These are phyloP conservation scores for Cyprinella venusta DNA, from an alignment of 2,797 vertebrate genomes.

Conservation along the genomic window DNA sequence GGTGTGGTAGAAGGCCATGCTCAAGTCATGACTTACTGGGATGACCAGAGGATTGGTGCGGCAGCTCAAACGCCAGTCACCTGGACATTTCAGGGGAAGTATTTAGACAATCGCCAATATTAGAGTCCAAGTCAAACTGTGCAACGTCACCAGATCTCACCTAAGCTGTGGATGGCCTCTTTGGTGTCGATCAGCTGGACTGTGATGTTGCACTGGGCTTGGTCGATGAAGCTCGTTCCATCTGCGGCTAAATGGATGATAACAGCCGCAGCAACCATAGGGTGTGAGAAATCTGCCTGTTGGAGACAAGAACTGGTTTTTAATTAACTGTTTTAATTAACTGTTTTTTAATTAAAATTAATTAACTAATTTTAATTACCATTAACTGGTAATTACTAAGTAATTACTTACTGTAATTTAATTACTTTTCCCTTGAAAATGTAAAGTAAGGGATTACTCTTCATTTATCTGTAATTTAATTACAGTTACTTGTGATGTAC, in stretches of 20 bases:
- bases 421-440: too few species aligned
- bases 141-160: slow-evolving; percentile 66
- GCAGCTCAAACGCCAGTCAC: slow-evolving; percentile 95
- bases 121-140: background rate
- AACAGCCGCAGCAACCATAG: slow-evolving; percentile 94
- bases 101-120: background rate
- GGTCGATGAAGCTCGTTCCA: slow-evolving; percentile 88
- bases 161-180: slow-evolving; percentile 88
- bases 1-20: slow-evolving; percentile 96
- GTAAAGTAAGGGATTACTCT: too few species aligned
- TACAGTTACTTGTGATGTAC: too few species aligned
- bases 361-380: too few species aligned
- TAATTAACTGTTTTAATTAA: too few species aligned
- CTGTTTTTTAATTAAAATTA: too few species aligned
- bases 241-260: slow-evolving; percentile 94
- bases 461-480: too few species aligned
- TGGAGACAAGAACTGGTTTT: background rate
- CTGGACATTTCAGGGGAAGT: slow-evolving; percentile 72
- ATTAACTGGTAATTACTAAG: too few species aligned
- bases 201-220: slow-evolving; percentile 91
- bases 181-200: slow-evolving; percentile 94
- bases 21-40: slow-evolving; percentile 97
- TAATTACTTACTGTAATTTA: too few species aligned
- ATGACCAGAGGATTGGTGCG: slow-evolving; percentile 97
- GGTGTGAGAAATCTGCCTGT: slow-evolving; percentile 92